Percentiles rank a stretch among this genome's conserved stretches.
Evolutionary conservation across 2,113 vertebrate species (phyloP).

Genomic region (Girardinichthys multiradiatus): DNA sequence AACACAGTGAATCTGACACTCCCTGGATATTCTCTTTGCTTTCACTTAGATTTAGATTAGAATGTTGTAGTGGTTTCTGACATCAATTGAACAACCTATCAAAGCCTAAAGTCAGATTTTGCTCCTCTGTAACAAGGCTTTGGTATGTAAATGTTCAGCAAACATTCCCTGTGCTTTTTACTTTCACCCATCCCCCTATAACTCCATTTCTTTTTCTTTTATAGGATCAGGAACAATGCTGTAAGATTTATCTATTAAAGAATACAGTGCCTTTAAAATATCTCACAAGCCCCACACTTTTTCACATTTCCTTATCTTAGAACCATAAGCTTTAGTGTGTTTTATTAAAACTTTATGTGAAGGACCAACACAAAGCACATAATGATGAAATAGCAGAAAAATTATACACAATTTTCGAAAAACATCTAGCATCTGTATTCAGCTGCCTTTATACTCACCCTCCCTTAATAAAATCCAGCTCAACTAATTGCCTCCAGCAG

Average conservation of each 20-base stretch:
- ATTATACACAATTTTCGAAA: no score
- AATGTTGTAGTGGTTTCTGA: conserved; percentile 58
- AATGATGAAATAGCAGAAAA: no score
- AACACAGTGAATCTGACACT: conserved; percentile 71
- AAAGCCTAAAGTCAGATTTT: conserved; percentile 50
- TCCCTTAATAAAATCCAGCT: background rate
- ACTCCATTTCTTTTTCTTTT: background rate
- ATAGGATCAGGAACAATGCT: conserved; percentile 38
- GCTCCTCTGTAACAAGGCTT: conserved; percentile 35
- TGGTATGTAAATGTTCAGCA: conserved; percentile 19
- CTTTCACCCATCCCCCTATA: background rate
- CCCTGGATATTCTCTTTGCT: conserved; percentile 61
- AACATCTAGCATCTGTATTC: no score
- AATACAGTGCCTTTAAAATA: conserved; percentile 18
- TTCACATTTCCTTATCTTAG: background rate
- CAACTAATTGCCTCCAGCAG: background rate
- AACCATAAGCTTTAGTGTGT: background rate
- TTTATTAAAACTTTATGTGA: background rate
- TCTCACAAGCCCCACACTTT: background rate
- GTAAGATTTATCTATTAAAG: conserved; percentile 48
- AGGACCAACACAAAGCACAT: no score
- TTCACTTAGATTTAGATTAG: conserved; percentile 68
- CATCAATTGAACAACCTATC: conserved; percentile 71
- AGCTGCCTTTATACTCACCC: no score
- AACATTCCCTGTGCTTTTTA: conserved; percentile 27